Evolutionary conservation across 1,140 invertebrate genomes (phyloP), one percentile per base, ranked within the genome.

Genomic region (Halesus radiatus): DNA sequence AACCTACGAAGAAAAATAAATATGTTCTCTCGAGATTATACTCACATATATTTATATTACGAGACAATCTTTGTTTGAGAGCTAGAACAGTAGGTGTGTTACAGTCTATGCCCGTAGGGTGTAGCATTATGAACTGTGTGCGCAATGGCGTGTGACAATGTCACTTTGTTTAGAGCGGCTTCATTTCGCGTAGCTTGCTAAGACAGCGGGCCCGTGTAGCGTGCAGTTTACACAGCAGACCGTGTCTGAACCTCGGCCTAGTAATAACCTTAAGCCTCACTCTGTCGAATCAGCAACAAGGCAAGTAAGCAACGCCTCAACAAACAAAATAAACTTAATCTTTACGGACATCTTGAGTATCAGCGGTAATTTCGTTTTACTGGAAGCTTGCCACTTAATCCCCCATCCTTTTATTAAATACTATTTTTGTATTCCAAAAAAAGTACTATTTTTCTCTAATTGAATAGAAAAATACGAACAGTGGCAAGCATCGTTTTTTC

Each of bases 251-350:
- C 26, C 62, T 68, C 15, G 53, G 78, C 70, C 73, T 62, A 50
- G 70, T 74, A 74, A 75, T 76, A 80, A 80, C 79, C 76, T 80
- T 75, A 80, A 80, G 72, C 79, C 60, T 13, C 79, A 80, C 79
- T 80, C 79, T 80, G 79, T 76, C 79, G 79, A 75, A 66, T 80
- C 79, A 80, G 79, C 79, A 76, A 75, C 45, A 50, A 29, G 50
- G 29, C 10, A 37, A 37, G 52, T 8, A 18, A 58, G 32, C 52
- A 56, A 29, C 64, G 68, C 64, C 77, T 78, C 70, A 70, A 62
- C 78, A 74, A 79, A 72, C 66, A 54, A 73, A 79, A 79, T 79
- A 79, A 76, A 79, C 22, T 79, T 79, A 74, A 79, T 79, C 78
- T 60, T 29, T 68, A 74, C 58, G 56, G 70, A 64, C 54, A 58